These are phyloP conservation scores for Dryobotodes eremita DNA, from an alignment of 2,888 invertebrate genomes.

Conservation along the genomic window DNA sequence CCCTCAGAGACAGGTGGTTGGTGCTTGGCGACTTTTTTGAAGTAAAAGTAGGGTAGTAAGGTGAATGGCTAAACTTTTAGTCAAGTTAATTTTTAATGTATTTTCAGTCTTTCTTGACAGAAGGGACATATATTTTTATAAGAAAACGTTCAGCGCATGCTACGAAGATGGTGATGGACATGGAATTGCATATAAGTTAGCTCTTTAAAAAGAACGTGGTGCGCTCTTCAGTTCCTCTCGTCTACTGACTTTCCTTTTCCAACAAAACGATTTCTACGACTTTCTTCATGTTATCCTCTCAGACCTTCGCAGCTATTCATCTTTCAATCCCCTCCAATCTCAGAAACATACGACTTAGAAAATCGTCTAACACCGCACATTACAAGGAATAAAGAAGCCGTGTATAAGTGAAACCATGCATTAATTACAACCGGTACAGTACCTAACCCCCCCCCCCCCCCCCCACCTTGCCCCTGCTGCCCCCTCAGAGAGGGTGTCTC, in stretches of 20 bases:
- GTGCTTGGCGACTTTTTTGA: not conserved
- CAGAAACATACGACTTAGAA: slow-evolving; percentile 32
- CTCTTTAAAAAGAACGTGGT: not conserved
- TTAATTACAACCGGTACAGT: slow-evolving; percentile 67
- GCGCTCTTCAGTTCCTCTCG: not conserved
- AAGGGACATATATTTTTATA: not conserved
- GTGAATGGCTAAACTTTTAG: slow-evolving; percentile 6
- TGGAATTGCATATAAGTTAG: not conserved
- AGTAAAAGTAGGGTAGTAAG: slow-evolving; percentile 17
- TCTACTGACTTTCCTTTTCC: not conserved
- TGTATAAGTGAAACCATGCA: slow-evolving; percentile 69
- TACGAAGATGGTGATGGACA: not conserved
- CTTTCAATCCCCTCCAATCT: not conserved
- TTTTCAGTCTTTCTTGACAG: not conserved
- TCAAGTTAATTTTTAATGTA: slow-evolving; percentile 28
- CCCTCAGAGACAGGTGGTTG: slow-evolving; percentile 14
- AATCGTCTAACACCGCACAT: slow-evolving; percentile 50
- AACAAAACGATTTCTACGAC: too few relatives aligned
- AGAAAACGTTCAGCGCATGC: not conserved
- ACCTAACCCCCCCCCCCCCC: slow-evolving; percentile 16
- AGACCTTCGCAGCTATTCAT: not conserved
- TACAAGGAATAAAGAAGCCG: slow-evolving; percentile 56
- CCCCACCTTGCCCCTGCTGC: slow-evolving; percentile 2
- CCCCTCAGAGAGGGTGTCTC: slow-evolving; percentile 60
- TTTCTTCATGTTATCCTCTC: not conserved